Evolutionary conservation across 2,113 vertebrate genomes (phyloP).

Genomic region (Condylura cristata): DNA sequence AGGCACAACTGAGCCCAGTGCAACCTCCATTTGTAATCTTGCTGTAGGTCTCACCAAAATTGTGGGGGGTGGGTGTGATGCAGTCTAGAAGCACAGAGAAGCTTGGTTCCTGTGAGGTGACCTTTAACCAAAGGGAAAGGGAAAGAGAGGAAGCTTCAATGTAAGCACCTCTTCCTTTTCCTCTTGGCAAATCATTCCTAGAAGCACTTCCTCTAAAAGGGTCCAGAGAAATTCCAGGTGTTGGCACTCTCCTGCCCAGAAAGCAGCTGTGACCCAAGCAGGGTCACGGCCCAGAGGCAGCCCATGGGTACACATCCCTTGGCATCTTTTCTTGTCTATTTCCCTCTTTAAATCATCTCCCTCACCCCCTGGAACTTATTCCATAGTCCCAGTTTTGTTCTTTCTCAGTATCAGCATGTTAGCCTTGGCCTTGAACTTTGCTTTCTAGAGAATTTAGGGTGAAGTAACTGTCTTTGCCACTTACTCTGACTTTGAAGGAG

Average conservation of each 20-base stretch:
- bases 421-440: not conserved
- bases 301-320: not conserved
- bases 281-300: fast-evolving
- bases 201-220: not conserved
- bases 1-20: no score
- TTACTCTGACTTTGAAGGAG: not conserved
- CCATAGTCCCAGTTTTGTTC: not conserved
- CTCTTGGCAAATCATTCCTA: not conserved
- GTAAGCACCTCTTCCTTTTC: no score
- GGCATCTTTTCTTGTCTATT: not conserved
- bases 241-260: not conserved
- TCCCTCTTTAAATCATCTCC: not conserved
- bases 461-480: not conserved
- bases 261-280: not conserved
- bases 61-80: no score
- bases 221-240: not conserved
- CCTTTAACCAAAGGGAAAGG: not conserved
- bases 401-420: not conserved
- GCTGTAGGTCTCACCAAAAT: not conserved
- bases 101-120: not conserved
- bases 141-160: not conserved
- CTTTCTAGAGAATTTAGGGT: not conserved
- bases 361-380: fast-evolving
- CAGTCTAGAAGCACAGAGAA: not conserved
- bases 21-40: not conserved